Base-by-base conservation (phyloP, 2,888 invertebrate genomes). In the Lasioglossum calceatum region DNA sequence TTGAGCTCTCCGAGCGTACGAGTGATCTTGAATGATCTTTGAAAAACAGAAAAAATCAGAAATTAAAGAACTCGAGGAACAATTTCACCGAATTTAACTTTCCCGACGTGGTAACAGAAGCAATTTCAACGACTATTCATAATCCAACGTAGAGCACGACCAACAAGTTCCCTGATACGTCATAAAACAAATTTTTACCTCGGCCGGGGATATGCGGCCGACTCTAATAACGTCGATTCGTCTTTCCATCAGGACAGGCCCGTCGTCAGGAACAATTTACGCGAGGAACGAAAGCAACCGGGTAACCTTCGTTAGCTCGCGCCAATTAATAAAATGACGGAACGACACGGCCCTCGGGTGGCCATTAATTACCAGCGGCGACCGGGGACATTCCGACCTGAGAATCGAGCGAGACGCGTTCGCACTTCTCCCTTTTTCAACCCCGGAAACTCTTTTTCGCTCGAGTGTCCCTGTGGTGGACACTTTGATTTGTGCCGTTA, bases 311-410 rank as follows among this genome's bases (percentile, higher is more conserved):
- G 89, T 90, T 90, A 87, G 58, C 88, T 84, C 89, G 87, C 79
- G 84, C 89, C 92, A 91, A 93, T 93, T 93, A 93, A 92, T 93
- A 93, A 93, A 93, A 93, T 91, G 92, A 90, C 92, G 91, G 91
- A 92, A 90, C 88, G 39, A 32, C 70, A 23, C 70, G 70, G 12
- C 39, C 10, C 39, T 19, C 39, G 70, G 70, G 36, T 10, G 39
- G 70, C 70, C 39, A 70, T 70, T 70, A 70, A 70, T 70, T 70
- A 39, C 70, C 70, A 70, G 39, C 23, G 39, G 39, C 39, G 39
- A 39, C 70, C 39, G 3, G 39, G 70, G 39, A 70, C 70, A 39
- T 70, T 70, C 70, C 39, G 23, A 70, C 10, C 70, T 39, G 70
- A 39, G 23, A 70, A 70, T 42, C 39, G 39, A 70, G 70, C 70